These are phyloP conservation scores for Columba livia DNA, from an alignment of 2,113 vertebrate genomes.

Conservation along the genomic window DNA sequence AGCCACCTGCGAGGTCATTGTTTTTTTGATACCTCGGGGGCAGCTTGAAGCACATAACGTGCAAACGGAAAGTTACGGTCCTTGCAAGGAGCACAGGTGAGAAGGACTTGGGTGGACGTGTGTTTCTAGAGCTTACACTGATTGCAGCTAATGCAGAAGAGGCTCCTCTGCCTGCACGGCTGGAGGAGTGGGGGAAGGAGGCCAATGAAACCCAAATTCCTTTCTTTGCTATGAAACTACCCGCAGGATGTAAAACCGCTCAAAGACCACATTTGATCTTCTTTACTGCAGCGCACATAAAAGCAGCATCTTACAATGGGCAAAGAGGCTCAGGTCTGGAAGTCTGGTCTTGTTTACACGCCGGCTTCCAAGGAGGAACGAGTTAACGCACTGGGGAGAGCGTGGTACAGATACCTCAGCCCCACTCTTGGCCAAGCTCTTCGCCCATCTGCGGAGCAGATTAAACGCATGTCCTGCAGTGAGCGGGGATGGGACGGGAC, in stretches of 20 bases:
- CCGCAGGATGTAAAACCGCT: neutral
- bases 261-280: neutral
- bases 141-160: neutral
- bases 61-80: neutral
- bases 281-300: neutral
- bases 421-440: neutral
- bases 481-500: too few species aligned
- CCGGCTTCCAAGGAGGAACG: neutral
- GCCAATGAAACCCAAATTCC: neutral
- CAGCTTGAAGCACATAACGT: rapidly evolving
- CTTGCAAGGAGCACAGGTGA: neutral
- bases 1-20: neutral
- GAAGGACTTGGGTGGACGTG: neutral
- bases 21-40: neutral
- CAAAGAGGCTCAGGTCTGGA: neutral
- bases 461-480: neutral
- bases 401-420: neutral
- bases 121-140: neutral
- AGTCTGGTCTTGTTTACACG: neutral
- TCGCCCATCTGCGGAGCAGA: slow-evolving; percentile 11
- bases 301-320: neutral
- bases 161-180: neutral
- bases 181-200: neutral
- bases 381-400: neutral
- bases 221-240: neutral